A percentile compares a stretch with the other conserved stretches of the same genome.
Evolutionary conservation across 1,140 invertebrate species (phyloP).

Genomic region (Solenopsis invicta): DNA sequence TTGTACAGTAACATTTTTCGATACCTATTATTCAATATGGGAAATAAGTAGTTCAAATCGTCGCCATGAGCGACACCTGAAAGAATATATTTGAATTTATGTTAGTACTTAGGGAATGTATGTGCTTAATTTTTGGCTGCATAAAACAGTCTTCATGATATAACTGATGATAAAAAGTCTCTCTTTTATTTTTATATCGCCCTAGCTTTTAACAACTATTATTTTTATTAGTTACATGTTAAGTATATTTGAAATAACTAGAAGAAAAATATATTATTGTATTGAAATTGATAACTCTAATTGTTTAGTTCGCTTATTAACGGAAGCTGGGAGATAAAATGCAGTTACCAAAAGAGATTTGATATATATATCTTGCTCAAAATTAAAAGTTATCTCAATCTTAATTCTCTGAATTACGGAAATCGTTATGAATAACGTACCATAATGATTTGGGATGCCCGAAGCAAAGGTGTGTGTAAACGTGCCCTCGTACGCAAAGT

Average conservation of each 20-base stretch:
- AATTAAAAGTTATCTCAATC: background rate
- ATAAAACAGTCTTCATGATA: background rate
- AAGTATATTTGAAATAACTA: background rate
- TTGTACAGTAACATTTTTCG: conserved; percentile 71
- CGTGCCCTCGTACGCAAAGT: conserved; percentile 80
- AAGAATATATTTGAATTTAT: conserved; percentile 31
- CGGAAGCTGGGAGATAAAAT: background rate
- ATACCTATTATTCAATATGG: conserved; percentile 70
- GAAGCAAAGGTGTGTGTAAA: conserved; percentile 68
- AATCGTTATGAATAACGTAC: conserved; percentile 66
- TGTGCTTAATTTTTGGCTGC: background rate
- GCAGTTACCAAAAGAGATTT: background rate
- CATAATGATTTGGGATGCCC: conserved; percentile 65
- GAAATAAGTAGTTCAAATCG: conserved; percentile 86
- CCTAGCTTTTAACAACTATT: background rate
- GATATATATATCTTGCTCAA: background rate
- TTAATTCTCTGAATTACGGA: background rate
- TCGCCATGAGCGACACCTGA: conserved; percentile 86
- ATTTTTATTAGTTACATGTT: background rate
- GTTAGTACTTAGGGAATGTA: background rate
- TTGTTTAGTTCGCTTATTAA: background rate
- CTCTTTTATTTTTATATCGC: background rate
- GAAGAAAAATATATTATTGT: background rate
- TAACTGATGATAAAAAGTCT: background rate
- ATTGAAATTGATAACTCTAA: background rate